Evolutionary conservation across 2,113 vertebrate genomes (phyloP).

Genomic region (Tyto alba): DNA sequence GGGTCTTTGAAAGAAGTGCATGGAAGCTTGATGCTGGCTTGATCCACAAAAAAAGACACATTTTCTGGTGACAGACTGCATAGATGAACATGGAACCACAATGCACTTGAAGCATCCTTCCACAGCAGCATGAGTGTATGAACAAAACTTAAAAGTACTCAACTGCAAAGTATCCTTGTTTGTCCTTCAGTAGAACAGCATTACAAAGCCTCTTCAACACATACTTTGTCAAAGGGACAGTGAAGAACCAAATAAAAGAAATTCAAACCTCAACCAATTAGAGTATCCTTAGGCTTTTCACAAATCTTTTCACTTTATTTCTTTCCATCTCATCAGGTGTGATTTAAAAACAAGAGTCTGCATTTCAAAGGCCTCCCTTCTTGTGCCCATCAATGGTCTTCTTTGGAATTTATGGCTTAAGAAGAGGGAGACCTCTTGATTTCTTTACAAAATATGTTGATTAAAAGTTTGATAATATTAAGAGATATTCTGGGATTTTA

Average conservation of each 20-base stretch:
- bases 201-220: slow-evolving; percentile 67
- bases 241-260: slow-evolving; percentile 62
- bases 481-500: neutral
- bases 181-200: slow-evolving; percentile 67
- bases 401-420: slow-evolving; percentile 34
- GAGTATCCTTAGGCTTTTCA: slow-evolving; percentile 63
- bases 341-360: slow-evolving; percentile 50
- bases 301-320: slow-evolving; percentile 42
- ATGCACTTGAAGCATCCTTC: slow-evolving; percentile 25
- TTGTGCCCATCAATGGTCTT: slow-evolving; percentile 13
- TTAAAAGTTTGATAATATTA: slow-evolving; percentile 50
- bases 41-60: slow-evolving; percentile 17
- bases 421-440: slow-evolving; percentile 23
- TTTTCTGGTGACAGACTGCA: slow-evolving; percentile 38
- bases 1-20: slow-evolving; percentile 36
- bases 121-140: neutral
- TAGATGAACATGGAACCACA: slow-evolving; percentile 21
- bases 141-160: slow-evolving; percentile 67
- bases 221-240: slow-evolving; percentile 64
- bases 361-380: slow-evolving; percentile 53
- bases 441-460: slow-evolving; percentile 2
- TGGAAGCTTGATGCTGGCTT: slow-evolving; percentile 21
- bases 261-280: slow-evolving; percentile 64
- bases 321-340: slow-evolving; percentile 45
- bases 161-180: slow-evolving; percentile 65